phyloP scores from a whole-genome alignment of 64 coral and sea anemone genomes.

The Anthopleura sola region DNA sequence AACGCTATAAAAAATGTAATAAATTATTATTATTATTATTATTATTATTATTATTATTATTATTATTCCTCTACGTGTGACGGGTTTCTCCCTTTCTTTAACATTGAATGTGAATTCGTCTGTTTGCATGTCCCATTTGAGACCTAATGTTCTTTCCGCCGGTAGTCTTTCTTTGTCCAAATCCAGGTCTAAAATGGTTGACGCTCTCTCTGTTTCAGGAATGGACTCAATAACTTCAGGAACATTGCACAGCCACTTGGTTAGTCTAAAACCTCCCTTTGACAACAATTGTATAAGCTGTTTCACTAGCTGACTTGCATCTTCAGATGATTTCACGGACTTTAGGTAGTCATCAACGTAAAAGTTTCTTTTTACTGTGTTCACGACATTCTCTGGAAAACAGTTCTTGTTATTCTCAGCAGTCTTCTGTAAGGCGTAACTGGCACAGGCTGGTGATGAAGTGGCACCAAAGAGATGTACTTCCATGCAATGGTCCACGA shows the following conservation, averaged over 20 bases:
- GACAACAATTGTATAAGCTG: not conserved
- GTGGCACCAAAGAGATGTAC: not conserved
- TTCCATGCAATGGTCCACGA: not conserved
- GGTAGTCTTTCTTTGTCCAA: slow-evolving; percentile 26
- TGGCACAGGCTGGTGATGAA: not conserved
- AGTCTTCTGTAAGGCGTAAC: not conserved
- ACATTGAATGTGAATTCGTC: not conserved
- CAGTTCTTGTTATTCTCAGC: not conserved
- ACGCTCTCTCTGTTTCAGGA: not conserved
- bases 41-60: too few relatives aligned
- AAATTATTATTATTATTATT: too few relatives aligned
- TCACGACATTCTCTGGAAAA: not conserved
- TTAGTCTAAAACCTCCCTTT: slow-evolving; percentile 6
- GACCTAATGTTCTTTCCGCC: slow-evolving; percentile 7
- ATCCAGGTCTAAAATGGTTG: not conserved
- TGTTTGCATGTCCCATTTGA: slow-evolving; percentile 6
- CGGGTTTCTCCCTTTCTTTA: not conserved
- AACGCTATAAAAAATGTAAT: too few relatives aligned
- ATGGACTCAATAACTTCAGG: not conserved
- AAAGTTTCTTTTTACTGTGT: slow-evolving; percentile 17
- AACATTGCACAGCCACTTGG: slow-evolving; percentile 7
- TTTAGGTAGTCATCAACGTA: slow-evolving; percentile 31
- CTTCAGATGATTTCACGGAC: not conserved
- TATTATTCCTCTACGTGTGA: slow-evolving; percentile 1
- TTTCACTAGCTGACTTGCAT: not conserved